Percentiles rank a stretch among this genome's conserved stretches.
These are phyloP conservation scores for Pseudachorutes palmiensis DNA, from an alignment of 1,140 invertebrate species.

Conservation along the genomic window DNA sequence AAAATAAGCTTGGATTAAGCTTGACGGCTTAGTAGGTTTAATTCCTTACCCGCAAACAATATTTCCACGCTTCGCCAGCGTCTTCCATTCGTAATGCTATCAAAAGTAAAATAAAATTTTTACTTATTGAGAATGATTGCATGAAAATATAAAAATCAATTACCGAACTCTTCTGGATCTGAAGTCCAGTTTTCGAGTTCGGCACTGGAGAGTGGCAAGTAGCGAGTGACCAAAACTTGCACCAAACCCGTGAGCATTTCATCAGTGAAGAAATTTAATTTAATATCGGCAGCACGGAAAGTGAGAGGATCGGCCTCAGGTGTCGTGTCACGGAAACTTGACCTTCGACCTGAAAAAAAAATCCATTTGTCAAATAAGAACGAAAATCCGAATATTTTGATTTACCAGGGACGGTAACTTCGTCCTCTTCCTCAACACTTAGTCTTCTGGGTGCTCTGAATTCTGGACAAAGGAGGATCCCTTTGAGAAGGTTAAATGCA, in stretches of 20 bases:
- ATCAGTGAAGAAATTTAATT: constrained; percentile 61
- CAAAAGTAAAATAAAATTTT: not conserved
- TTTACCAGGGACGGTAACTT: not conserved
- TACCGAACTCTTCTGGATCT: constrained; percentile 80
- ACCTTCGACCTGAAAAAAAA: constrained; percentile 12
- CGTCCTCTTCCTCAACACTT: not conserved
- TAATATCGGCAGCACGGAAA: constrained; percentile 58
- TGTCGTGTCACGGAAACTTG: constrained; percentile 20
- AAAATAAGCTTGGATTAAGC: too few species aligned
- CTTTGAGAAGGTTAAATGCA: constrained; percentile 79
- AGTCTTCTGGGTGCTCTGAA: constrained; percentile 50
- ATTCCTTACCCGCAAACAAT: constrained; percentile 71
- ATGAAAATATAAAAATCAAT: constrained; percentile 31
- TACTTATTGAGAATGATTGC: not conserved
- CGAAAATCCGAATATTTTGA: not conserved
- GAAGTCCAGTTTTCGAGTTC: constrained; percentile 82
- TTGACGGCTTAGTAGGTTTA: too few species aligned
- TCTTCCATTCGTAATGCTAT: constrained; percentile 54
- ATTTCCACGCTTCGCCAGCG: constrained; percentile 84
- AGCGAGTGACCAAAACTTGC: constrained; percentile 72
- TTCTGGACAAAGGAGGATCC: constrained; percentile 64
- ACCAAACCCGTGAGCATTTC: constrained; percentile 67
- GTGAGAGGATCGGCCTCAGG: constrained; percentile 43
- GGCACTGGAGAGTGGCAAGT: constrained; percentile 72
- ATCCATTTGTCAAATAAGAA: too few species aligned